A percentile compares a stretch with the other conserved stretches of the same genome.
Evolutionary conservation across 2,797 vertebrate genomes (phyloP).

Genomic region (Poliocrania exsul): DNA sequence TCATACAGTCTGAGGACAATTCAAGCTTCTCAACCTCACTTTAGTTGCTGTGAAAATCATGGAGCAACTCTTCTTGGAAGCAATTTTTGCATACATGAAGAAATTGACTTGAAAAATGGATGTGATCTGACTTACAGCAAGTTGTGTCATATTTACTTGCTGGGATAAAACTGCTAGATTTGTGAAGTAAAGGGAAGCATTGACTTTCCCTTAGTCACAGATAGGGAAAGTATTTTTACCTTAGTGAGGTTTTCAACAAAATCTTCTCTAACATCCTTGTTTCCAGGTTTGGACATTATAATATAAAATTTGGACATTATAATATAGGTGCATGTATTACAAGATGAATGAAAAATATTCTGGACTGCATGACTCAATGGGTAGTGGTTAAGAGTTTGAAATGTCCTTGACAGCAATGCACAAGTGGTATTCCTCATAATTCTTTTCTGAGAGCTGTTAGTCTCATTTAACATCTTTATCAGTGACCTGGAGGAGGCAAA

Average conservation of each 20-base stretch:
- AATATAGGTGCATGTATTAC: background rate
- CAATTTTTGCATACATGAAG: background rate
- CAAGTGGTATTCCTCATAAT: background rate
- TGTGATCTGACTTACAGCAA: background rate
- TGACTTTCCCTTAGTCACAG: background rate
- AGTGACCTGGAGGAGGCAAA: background rate
- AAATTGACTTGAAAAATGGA: background rate
- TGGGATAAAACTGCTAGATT: background rate
- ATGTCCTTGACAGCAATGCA: background rate
- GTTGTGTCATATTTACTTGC: background rate
- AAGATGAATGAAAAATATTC: background rate
- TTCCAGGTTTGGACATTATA: background rate
- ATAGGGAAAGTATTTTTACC: background rate
- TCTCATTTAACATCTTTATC: background rate
- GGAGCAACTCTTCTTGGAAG: background rate
- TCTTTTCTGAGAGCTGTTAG: background rate
- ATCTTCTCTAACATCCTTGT: background rate
- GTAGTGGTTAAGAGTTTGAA: background rate
- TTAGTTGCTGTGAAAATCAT: background rate
- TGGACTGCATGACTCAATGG: background rate
- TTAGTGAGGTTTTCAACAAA: background rate
- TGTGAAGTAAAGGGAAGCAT: background rate
- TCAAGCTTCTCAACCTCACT: background rate
- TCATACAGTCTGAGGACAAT: background rate
- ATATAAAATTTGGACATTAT: background rate